Base-by-base conservation (phyloP, 1,140 invertebrate species). In the Cyclina sinensis region DNA sequence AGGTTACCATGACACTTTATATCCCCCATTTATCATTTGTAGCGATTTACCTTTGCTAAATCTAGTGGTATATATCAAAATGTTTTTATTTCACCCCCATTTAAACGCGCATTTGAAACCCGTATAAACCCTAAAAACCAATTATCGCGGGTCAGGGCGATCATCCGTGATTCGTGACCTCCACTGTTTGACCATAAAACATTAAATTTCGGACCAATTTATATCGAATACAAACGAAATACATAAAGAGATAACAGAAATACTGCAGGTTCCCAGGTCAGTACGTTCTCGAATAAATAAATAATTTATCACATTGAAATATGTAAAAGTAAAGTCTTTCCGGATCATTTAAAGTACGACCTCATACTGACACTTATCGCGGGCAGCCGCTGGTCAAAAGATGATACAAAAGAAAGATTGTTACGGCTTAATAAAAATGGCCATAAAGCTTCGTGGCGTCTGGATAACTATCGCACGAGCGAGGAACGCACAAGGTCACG, bases 301-400 rank as follows among this genome's bases (percentile, higher is more conserved):
- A 70, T 39, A 39, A 70, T 37, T 70, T 70, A 70, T 70, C 65
- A 24, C 24, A 62, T 62, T 62, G 2, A 62, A 62, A 62, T 62
- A 18, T 62, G n/a, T 18, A 62, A 62, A 5, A 24, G 57, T 27
- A 62, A 27, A 62, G 1, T n/a, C n/a, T 62, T 62, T 62, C 57
- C 9, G 9, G 9, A 62, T 27, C 57, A 62, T 62, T 62, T n/a
- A 62, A 18, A 62, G 27, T 62, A 62, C n/a, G 57, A 24, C 14
- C 24, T 62, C 5, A 24, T 18, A 7, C 21, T n/a, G 24, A 7
- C 18, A 62, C 5, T 24, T 62, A 11, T 62, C 24, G 9, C 24
- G n/a, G n/a, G 24, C 5, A 27, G 57, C 24, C 18, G 24, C 24
- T 62, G 57, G 57, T 62, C 57, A 62, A 62, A 62, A n/a, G 57